These are phyloP conservation scores for Solenopsis fugax DNA, from an alignment of 1,140 invertebrate species.

Conservation along the genomic window DNA sequence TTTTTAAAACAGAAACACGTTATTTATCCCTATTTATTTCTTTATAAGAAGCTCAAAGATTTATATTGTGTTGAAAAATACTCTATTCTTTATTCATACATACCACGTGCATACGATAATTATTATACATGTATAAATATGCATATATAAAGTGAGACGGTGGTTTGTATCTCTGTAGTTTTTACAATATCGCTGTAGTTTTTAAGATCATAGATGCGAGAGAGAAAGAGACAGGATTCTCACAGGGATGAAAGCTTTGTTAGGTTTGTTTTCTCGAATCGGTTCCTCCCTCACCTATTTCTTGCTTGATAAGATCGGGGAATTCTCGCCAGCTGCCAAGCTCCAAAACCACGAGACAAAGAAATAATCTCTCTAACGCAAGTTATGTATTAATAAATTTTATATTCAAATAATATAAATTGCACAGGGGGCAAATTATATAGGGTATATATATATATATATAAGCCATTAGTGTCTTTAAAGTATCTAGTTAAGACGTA, in stretches of 20 bases:
- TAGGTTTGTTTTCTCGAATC: conserved; percentile 3
- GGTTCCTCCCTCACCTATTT: background rate
- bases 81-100: too few species aligned
- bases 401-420: conserved; percentile 49
- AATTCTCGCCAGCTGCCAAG: background rate
- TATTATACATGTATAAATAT: conserved; percentile 46
- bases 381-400: conserved; percentile 21
- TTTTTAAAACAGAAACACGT: too few species aligned
- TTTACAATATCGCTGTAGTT: conserved; percentile 34
- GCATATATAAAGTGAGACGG: conserved; percentile 23
- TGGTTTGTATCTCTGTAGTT: conserved; percentile 14
- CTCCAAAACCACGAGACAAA: conserved; percentile 10
- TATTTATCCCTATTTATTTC: too few species aligned
- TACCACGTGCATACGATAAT: conserved; percentile 8
- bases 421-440: background rate
- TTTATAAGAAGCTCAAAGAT: too few species aligned
- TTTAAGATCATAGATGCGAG: background rate
- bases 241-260: background rate
- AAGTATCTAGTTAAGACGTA: too few species aligned
- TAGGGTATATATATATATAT: conserved; percentile 29
- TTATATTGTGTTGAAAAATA: too few species aligned
- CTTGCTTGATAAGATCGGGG: background rate
- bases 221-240: background rate
- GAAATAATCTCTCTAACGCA: conserved; percentile 15
- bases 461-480: conserved; percentile 59